Evolutionary conservation across 2,888 invertebrate genomes (phyloP).

Genomic region (Taenaris catops): DNA sequence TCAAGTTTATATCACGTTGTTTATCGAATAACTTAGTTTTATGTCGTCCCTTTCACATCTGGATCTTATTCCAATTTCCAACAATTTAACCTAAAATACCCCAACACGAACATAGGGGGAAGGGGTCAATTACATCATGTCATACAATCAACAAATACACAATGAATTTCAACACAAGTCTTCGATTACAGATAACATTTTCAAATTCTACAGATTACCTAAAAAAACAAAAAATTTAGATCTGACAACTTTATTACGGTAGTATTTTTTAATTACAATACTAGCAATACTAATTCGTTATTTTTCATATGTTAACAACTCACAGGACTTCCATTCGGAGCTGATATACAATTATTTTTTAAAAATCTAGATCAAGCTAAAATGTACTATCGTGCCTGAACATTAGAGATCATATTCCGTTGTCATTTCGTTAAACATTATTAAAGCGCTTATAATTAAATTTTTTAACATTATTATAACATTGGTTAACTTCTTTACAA

Average conservation of each 20-base stretch:
- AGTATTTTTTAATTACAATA: constrained; percentile 1
- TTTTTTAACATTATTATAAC: constrained; percentile 1
- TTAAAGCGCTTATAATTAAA: constrained; percentile 17
- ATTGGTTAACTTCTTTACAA: constrained; percentile 21
- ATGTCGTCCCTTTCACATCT: background rate
- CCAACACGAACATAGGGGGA: background rate
- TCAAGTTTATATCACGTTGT: constrained; percentile 3
- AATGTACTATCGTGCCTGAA: constrained; percentile 1
- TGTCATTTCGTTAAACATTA: constrained; percentile 10
- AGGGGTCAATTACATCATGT: too few relatives aligned
- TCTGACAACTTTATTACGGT: constrained; percentile 7
- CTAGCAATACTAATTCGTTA: constrained; percentile 13
- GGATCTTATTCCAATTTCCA: background rate
- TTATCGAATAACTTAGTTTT: constrained; percentile 4
- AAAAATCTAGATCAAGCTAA: constrained; percentile 3
- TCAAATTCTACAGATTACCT: constrained; percentile 4
- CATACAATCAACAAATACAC: too few relatives aligned
- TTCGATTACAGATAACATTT: too few relatives aligned
- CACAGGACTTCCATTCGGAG: constrained; percentile 1
- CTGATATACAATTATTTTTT: background rate
- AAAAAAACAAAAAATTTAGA: constrained; percentile 1
- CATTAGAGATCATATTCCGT: constrained; percentile 20
- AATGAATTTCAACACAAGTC: too few relatives aligned
- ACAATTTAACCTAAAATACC: background rate
- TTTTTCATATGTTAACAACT: background rate